Evolutionary conservation across 2,888 invertebrate species (phyloP), one percentile per base, ranked within the genome.

Genomic region (Nomada fucata): DNA sequence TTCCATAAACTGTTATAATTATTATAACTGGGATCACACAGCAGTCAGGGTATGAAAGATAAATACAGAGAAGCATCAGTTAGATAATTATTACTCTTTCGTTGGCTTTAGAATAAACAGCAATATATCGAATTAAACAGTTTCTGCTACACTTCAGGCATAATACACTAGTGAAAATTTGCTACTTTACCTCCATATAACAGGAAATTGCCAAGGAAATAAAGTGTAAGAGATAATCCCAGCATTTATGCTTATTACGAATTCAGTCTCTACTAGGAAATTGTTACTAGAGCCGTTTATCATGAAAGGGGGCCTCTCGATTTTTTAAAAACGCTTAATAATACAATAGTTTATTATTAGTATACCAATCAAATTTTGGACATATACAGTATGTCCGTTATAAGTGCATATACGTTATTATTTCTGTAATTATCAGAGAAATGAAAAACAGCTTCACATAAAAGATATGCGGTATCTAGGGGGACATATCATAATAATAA

Each of bases 81-180:
- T 26, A 50, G 13, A 47, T 57, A 78, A 78, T 78, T 78, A 68
- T 76, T 57, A 36, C 47, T 76, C 18, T 60, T 52, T 59, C 44
- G 18, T 52, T 42, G 59, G 52, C 29, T 65, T 65, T 52, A 59
- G 26, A 59, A 73, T 63, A 59, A 44, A 73, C 26, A 73, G 29
- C 26, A 23, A n/a, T 20, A 42, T 67, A 52, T 52, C 26, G 50
- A 60, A 59, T 74, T 26, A 60, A 67, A 67, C 26, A 67, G 50
- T 67, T 67, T 52, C 67, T 42, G 18, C 23, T 47, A n/a, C 3
- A 23, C 36, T 18, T 36, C 15, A 50, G 36, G 57, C n/a, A 53
- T 50, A 75, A 55, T n/a, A 13, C n/a, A 29, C 23, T n/a, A 13
- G 29, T 3, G 76, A 57, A 71, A 70, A 47, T 64, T 47, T 42